Evolutionary conservation across 1,140 invertebrate species (phyloP).

Genomic region (Dinothrombium tinctorium): DNA sequence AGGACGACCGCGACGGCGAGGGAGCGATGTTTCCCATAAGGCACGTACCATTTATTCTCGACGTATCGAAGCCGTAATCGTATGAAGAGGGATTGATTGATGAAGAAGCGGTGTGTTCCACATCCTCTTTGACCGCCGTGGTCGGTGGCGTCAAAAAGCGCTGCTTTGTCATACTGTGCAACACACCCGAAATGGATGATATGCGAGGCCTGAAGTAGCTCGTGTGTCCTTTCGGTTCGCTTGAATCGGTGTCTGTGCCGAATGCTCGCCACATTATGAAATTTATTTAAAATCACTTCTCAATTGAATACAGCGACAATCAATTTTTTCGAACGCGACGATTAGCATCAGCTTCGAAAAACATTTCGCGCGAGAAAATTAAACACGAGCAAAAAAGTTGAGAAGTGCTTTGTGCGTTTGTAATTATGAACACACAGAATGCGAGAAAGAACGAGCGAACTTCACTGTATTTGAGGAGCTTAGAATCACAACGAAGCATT

Average conservation of each 20-base stretch:
- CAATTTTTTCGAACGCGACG: no score
- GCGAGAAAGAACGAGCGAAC: no score
- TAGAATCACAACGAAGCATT: no score
- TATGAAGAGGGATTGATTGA: background rate
- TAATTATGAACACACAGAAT: no score
- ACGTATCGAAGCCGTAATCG: background rate
- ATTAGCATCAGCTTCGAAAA: no score
- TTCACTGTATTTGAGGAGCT: no score
- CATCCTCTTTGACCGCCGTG: background rate
- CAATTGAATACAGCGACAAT: no score
- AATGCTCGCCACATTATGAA: constrained; percentile 10
- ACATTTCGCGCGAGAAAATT: no score
- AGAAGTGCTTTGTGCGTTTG: no score
- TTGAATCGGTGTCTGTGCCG: constrained; percentile 5
- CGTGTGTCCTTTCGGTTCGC: constrained; percentile 1
- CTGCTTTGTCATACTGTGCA: constrained; percentile 9
- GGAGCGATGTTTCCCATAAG: constrained; percentile 1
- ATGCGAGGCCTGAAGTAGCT: constrained; percentile 11
- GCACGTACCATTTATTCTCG: background rate
- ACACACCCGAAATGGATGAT: constrained; percentile 8
- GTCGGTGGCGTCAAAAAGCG: constrained; percentile 5
- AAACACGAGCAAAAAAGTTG: no score
- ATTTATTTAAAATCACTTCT: no score
- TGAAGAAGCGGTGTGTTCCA: background rate
- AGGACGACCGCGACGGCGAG: constrained; percentile 5